A percentile compares a stretch with the other conserved stretches of the same genome.
Evolutionary conservation across 2,888 invertebrate species (phyloP).

Genomic region (Leptopilina syphax): DNA sequence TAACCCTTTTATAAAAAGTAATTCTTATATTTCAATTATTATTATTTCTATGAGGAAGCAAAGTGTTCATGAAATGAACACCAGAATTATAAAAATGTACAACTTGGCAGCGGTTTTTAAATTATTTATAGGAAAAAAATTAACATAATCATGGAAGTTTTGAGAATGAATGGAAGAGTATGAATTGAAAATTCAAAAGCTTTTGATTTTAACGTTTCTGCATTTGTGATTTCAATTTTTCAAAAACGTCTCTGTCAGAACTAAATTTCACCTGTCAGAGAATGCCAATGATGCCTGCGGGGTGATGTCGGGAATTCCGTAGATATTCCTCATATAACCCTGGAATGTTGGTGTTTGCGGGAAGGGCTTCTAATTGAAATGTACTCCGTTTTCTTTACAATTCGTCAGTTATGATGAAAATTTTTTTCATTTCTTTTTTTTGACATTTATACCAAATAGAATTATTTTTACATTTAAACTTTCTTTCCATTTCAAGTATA

Average conservation of each 20-base stretch:
- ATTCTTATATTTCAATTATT: no score
- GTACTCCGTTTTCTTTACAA: conserved; percentile 26
- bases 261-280: conserved; percentile 37
- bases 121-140: no score
- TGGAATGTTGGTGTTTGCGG: conserved; percentile 30
- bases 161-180: neutral
- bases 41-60: no score
- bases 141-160: neutral
- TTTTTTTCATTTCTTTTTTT: neutral
- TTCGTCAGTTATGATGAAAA: neutral
- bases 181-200: neutral
- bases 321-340: conserved; percentile 39
- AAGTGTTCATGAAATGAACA: no score
- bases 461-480: neutral
- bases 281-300: conserved; percentile 24
- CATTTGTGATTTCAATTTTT: conserved; percentile 33
- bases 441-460: neutral
- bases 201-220: neutral
- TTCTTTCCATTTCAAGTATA: no score
- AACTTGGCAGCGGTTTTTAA: no score
- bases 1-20: no score
- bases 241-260: conserved; percentile 33
- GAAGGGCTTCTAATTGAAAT: conserved; percentile 32
- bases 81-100: no score
- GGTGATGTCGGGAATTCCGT: conserved; percentile 34